Base-by-base conservation (phyloP, 92 coral and sea anemone genomes). In the Palythoa caribaeorum region DNA sequence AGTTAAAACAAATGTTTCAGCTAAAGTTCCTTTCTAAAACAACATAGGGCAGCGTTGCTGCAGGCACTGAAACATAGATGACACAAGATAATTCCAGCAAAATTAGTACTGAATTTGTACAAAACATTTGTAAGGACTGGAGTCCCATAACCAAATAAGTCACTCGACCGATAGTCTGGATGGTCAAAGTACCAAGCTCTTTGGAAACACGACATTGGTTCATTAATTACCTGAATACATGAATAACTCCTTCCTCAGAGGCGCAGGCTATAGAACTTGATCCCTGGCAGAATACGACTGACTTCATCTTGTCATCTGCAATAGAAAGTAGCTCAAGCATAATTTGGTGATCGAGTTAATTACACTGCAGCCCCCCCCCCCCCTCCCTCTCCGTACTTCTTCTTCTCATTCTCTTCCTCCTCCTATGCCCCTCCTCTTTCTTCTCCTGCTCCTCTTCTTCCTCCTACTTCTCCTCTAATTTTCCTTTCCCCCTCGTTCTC, bases 221-320 rank as follows among this genome's bases (percentile, higher is more conserved):
- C 40, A 35, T 4, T 11, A 57, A 65, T 90, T 84, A 95, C 99
- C 97, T 92, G 73, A 95, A 90, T 9, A 97, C 93, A 83, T 93
- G 92, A 53, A 97, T 94, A 39, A 90, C 87, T 12, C 98, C 99
- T 66, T 97, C 98, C 40, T 95, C 94, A 9, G 99, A 94, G 6
- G 98, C 99, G 73, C 96, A 97, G 16, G 98, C 99, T 8, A 97
- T 88, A 19, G 99, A 95, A 52, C 94, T 94, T 44, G 96, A 93
- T 28, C 97, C 98, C 70, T 95, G 97, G 55, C 98, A 94, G 91
- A 97, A 97, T 39, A 92, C 95, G 54, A 97, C 89, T 5, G 98
- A 96, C 54, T 97, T 97, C 92, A 93, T 94, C 80, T 92, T 95
- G 52, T 88, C 94, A 60, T 97, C 99, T 97, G 66, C 12, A 83